Evolutionary conservation across 1,140 invertebrate species (phyloP).

Genomic region (Thaumetopoea pityocampa): DNA sequence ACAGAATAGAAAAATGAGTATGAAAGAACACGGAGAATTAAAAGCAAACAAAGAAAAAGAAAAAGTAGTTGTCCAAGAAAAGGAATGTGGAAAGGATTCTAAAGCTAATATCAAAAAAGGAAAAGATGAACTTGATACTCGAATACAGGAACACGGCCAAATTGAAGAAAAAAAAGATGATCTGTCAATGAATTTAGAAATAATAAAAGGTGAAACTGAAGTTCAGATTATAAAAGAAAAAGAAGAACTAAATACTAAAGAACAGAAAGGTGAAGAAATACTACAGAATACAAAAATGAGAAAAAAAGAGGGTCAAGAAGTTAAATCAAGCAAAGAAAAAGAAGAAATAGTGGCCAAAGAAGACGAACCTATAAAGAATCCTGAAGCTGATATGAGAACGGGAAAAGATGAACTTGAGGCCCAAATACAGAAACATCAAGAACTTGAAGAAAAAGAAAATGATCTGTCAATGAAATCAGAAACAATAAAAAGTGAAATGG

Average conservation of each 20-base stretch:
- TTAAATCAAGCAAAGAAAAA: slow-evolving; percentile 21
- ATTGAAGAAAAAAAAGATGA: slow-evolving; percentile 23
- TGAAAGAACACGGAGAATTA: slow-evolving; percentile 20
- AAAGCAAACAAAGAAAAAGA: slow-evolving; percentile 30
- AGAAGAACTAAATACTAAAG: not conserved
- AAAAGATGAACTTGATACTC: slow-evolving; percentile 19
- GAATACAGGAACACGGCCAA: slow-evolving; percentile 18
- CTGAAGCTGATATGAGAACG: slow-evolving; percentile 12
- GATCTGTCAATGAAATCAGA: slow-evolving; percentile 26
- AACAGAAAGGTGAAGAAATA: slow-evolving; percentile 8
- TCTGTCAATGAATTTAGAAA: slow-evolving; percentile 25
- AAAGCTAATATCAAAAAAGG: slow-evolving; percentile 12
- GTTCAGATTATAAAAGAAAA: not conserved
- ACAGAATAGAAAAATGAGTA: not conserved
- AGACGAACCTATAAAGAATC: slow-evolving; percentile 16
- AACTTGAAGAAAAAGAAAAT: slow-evolving; percentile 24
- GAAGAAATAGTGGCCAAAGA: slow-evolving; percentile 13
- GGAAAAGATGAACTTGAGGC: slow-evolving; percentile 20
- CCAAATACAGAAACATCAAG: slow-evolving; percentile 15
- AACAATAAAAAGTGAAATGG: not conserved
- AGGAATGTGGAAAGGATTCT: slow-evolving; percentile 17
- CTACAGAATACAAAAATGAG: not conserved
- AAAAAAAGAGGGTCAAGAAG: slow-evolving; percentile 19
- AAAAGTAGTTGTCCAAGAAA: slow-evolving; percentile 7
- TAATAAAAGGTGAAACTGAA: not conserved